Base-by-base conservation (phyloP, 2,888 invertebrate species). In the Ptychoptera contaminata region DNA sequence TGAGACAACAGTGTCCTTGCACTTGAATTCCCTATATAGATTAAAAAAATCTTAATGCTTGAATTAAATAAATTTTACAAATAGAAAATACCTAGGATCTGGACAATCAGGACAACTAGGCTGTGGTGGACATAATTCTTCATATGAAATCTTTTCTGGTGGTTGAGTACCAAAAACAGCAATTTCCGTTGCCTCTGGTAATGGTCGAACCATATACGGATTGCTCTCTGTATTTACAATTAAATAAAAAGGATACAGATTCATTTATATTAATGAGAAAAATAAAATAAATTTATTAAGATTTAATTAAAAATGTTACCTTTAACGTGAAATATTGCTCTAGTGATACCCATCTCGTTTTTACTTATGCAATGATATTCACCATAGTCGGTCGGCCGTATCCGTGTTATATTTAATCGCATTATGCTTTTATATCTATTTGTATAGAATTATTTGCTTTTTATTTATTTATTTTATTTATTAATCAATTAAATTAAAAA, bases 361-460 rank as follows among this genome's bases (percentile, higher is more conserved):
- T 86, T 87, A 46, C 80, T 82, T 44, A 86, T 77, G 58, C 92
- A 92, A 58, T 82, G 78, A 63, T 90, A 92, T 49, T 75, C 72
- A 12, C 79, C 78, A 45, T 79, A 72, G 58, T 92, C 91, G 44
- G 73, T 67, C 6, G 71, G 67, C 35, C 72, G 72, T 34, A 87
- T 67, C 48, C 76, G 72, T 1, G 76, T 77, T 42, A 91, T 78
- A 55, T 82, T 85, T 39, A 91, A 67, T 46, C 76, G 74, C 85
- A 87, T 87, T 56, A 76, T 76, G 50, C 81, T 76, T 61, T 83
- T 72, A 66, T 77, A 66, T 37, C 62, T 63, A 36, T 0, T 32
- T 16, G n/a, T n/a, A n/a, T n/a, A n/a, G n/a, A n/a, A n/a, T n/a
- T n/a, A n/a, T n/a, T n/a, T n/a, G n/a, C n/a, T n/a, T n/a, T n/a